Percentiles rank a stretch among this genome's conserved stretches.
These are phyloP conservation scores for Colossoma macropomum DNA, from an alignment of 2,113 vertebrate genomes.

Conservation along the genomic window DNA sequence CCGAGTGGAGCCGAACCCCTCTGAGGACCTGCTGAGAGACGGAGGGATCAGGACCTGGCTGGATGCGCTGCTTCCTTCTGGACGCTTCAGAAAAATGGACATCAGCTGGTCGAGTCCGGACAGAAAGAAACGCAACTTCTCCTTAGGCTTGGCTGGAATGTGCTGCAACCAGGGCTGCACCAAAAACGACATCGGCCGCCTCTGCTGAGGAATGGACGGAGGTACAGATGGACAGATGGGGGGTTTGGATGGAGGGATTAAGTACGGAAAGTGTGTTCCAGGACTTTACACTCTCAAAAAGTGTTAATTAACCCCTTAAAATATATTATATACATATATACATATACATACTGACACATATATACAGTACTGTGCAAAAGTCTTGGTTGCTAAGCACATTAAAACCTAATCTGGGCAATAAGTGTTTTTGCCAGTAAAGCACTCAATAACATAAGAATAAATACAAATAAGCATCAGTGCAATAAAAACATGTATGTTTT, in stretches of 20 bases:
- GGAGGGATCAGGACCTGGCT: neutral
- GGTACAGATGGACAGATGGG: neutral
- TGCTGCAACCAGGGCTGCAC: conserved; percentile 90
- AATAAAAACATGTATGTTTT: too few relatives aligned
- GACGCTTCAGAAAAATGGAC: conserved; percentile 45
- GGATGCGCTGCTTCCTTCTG: neutral
- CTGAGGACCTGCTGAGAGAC: conserved; percentile 28
- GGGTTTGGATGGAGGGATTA: too few relatives aligned
- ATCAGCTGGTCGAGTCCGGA: conserved; percentile 65
- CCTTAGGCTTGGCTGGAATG: conserved; percentile 83
- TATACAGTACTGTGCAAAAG: too few relatives aligned
- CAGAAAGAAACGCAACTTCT: conserved; percentile 81
- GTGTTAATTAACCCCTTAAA: too few relatives aligned
- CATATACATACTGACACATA: too few relatives aligned
- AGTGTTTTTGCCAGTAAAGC: too few relatives aligned
- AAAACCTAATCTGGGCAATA: too few relatives aligned
- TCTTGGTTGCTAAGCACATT: too few relatives aligned
- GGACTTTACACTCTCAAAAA: conserved; percentile 1
- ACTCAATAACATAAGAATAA: too few relatives aligned
- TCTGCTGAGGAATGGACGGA: conserved; percentile 78
- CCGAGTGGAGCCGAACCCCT: conserved; percentile 37
- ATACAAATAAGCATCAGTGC: too few relatives aligned
- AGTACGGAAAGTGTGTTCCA: neutral
- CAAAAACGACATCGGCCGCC: conserved; percentile 85
- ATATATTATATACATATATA: too few relatives aligned